These are phyloP conservation scores for Tetrapedia diversipes DNA, from an alignment of 2,888 invertebrate species.

Conservation along the genomic window DNA sequence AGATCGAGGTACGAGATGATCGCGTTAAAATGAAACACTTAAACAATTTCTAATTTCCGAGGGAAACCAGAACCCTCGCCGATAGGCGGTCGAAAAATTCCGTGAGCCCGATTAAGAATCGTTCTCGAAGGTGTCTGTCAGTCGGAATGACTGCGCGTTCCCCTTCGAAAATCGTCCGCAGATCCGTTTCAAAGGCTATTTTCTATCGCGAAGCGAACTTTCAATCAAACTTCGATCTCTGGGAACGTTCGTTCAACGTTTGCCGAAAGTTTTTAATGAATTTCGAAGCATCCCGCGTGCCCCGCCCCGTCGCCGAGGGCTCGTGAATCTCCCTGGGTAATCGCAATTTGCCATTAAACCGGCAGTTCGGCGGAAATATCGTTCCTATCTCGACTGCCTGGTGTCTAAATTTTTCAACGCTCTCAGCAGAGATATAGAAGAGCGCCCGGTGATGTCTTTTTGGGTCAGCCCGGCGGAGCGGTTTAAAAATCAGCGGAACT, in stretches of 20 bases:
- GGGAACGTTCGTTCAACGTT: conserved; percentile 1
- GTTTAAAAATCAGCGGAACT: conserved; percentile 57
- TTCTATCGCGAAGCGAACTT: conserved; percentile 5
- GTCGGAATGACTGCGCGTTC: not conserved
- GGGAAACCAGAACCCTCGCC: not conserved
- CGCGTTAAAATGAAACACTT: conserved; percentile 19
- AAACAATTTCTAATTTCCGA: conserved; percentile 25
- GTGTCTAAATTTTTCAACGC: conserved; percentile 34
- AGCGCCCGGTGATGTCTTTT: conserved; percentile 27
- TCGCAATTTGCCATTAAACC: conserved; percentile 44
- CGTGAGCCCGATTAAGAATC: not conserved
- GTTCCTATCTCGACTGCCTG: conserved; percentile 5
- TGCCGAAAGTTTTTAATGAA: conserved; percentile 32
- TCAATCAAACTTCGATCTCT: conserved; percentile 20
- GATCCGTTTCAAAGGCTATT: not conserved
- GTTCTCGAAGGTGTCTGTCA: conserved; percentile 1
- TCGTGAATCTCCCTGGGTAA: not conserved
- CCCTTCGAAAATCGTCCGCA: conserved; percentile 4
- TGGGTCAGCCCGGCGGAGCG: conserved; percentile 13
- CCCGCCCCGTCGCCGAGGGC: not conserved
- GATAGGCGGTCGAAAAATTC: not conserved
- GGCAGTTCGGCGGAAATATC: conserved; percentile 16
- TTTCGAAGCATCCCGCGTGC: conserved; percentile 19
- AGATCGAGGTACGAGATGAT: no score
- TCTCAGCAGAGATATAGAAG: conserved; percentile 1